phyloP scores from a whole-genome alignment of 53 echinoderm and acorn worm species.

The Echinarachnius parma region DNA sequence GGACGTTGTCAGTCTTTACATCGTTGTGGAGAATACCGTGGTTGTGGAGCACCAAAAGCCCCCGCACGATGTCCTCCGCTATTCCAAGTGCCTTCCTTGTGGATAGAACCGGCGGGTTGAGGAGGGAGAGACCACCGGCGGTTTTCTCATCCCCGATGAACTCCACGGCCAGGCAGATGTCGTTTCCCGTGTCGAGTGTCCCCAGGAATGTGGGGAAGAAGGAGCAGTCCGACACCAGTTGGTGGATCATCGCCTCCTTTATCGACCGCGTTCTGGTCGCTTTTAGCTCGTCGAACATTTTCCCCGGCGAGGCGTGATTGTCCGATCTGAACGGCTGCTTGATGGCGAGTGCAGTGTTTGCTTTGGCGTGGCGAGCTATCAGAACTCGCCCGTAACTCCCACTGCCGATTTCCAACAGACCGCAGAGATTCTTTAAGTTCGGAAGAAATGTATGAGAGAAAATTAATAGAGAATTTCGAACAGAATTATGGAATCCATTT shows the following conservation, averaged over 20 bases:
- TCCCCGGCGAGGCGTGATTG: not conserved
- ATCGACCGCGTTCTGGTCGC: not conserved
- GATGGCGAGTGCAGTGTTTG: slow-evolving; percentile 13
- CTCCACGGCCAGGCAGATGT: slow-evolving; percentile 13
- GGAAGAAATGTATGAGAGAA: too few species aligned
- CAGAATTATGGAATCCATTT: too few species aligned
- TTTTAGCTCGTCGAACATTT: not conserved
- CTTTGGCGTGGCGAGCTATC: slow-evolving; percentile 7
- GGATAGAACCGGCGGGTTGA: slow-evolving; percentile 8
- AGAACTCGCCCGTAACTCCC: slow-evolving; percentile 35
- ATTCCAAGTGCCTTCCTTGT: slow-evolving; percentile 7
- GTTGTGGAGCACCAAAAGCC: slow-evolving; percentile 32
- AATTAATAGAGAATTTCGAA: too few species aligned
- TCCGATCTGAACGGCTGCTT: slow-evolving; percentile 12
- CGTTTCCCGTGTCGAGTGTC: slow-evolving; percentile 7
- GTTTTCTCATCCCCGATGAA: slow-evolving; percentile 18
- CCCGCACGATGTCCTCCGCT: slow-evolving; percentile 31
- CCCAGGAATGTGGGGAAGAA: slow-evolving; percentile 21
- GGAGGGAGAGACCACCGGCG: not conserved
- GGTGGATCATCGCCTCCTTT: slow-evolving; percentile 24
- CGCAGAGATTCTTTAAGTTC: slow-evolving; percentile 15
- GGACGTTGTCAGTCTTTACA: slow-evolving; percentile 27
- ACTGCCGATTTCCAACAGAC: slow-evolving; percentile 18
- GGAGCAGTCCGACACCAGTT: slow-evolving; percentile 13
- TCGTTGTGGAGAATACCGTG: slow-evolving; percentile 41